Conservation (phyloP, 2,797 vertebrate species). For the Hylomyscus alleni region DNA sequence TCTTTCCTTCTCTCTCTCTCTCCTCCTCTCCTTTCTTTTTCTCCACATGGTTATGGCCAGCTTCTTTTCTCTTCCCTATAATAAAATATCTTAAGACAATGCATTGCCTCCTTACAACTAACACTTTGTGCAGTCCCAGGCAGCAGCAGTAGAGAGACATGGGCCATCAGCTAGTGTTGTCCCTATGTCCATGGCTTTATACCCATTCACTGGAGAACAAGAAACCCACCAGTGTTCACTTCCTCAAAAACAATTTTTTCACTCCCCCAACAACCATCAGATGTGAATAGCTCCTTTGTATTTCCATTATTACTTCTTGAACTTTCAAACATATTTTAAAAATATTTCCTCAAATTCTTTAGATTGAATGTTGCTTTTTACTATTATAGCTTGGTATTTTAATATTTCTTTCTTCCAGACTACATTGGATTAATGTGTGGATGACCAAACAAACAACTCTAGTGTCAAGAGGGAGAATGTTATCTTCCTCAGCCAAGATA, state of each 20-base stretch:
- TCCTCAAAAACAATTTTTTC: background rate
- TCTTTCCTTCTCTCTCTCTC: no score
- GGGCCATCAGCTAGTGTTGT: background rate
- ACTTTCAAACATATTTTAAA: background rate
- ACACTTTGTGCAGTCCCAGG: no score
- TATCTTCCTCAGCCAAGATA: conserved; percentile 43
- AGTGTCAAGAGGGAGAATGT: background rate
- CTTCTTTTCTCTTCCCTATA: no score
- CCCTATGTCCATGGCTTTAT: no score
- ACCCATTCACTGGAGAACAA: no score
- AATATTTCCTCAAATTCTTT: conserved; percentile 7
- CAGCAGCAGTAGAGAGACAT: no score
- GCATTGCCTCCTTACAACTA: no score
- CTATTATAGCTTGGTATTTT: background rate
- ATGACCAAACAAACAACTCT: background rate
- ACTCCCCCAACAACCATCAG: background rate
- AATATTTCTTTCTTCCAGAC: background rate
- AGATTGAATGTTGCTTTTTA: background rate
- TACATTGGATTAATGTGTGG: conserved; percentile 5
- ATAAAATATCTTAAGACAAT: no score
- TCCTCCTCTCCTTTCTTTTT: no score
- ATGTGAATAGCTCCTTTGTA: background rate
- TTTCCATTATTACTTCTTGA: conserved; percentile 9
- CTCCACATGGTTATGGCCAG: no score
- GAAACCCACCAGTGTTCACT: background rate